Base-by-base conservation (phyloP, 1,140 invertebrate genomes). In the Aphelenchoides avenae region DNA sequence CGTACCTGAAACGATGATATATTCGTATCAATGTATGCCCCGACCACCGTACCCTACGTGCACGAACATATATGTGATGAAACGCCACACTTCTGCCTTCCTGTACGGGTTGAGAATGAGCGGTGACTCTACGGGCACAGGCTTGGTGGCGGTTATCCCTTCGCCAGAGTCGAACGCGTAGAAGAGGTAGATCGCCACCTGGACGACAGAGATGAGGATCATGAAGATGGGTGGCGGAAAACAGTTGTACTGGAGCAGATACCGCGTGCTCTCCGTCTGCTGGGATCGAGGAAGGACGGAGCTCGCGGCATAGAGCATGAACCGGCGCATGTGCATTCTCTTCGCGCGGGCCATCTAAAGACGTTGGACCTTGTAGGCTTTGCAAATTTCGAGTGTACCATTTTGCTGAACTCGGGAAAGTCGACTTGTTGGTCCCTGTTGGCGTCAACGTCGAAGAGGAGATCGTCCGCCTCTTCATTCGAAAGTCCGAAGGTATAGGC, bases 1-100 rank as follows among this genome's bases (percentile, higher is more conserved):
- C 39, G 37, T 61, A 67, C 13, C 61, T 63, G 42, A 36, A 55
- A 2, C n/a, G 42, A n/a, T n/a, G n/a, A n/a, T n/a, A n/a, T n/a
- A n/a, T n/a, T n/a, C n/a, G n/a, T n/a, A n/a, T n/a, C n/a, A n/a
- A n/a, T n/a, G n/a, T n/a, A n/a, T n/a, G n/a, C n/a, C n/a, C n/a
- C n/a, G n/a, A n/a, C n/a, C n/a, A n/a, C n/a, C n/a, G n/a, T n/a
- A 83, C 87, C 90, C 90, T 53, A 91, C 86, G 79, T 97, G 93
- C 29, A 96, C 91, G 75, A 96, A 86, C 89, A 95, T 94, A 76
- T 97, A 97, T 1, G 88, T 88, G 6, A 95, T 43, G 77, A 86
- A 97, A 66, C 93, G 83, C 90, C 90, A 97, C 0, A 85, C 86
- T 80, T 98, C 86, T 48, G 86, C 85, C 58, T 92, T 83, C 11